These are phyloP conservation scores for Galerucella pusilla DNA, from an alignment of 2,888 invertebrate genomes.

Conservation along the genomic window DNA sequence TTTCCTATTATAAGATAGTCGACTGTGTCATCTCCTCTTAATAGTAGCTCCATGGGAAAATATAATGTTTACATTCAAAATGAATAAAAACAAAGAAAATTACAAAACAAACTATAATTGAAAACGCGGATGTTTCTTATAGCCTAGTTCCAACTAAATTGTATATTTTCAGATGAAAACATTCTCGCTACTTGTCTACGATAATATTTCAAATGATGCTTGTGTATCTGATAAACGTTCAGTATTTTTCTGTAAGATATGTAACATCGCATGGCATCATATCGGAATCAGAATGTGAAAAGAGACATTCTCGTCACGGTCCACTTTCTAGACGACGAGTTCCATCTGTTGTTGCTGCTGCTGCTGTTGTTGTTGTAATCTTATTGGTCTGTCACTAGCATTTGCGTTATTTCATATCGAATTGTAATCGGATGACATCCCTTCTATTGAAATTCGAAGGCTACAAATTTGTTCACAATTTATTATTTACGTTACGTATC, in stretches of 20 bases:
- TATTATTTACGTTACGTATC: conserved; percentile 18
- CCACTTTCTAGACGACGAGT: conserved; percentile 51
- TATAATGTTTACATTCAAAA: neutral
- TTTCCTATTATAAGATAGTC: too few species aligned
- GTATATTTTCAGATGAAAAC: neutral
- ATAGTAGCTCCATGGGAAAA: neutral
- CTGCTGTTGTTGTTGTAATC: conserved; percentile 31
- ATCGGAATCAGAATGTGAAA: conserved; percentile 16
- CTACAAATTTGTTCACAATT: conserved; percentile 24
- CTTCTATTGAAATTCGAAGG: conserved; percentile 38
- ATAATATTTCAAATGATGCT: neutral
- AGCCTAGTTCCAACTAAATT: neutral
- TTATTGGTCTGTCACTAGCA: conserved; percentile 51
- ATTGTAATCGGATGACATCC: conserved; percentile 52
- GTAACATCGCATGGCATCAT: conserved; percentile 14
- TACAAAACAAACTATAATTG: too few species aligned
- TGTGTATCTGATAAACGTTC: neutral
- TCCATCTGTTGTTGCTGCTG: conserved; percentile 44
- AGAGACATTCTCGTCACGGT: conserved; percentile 48
- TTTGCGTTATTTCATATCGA: conserved; percentile 52
- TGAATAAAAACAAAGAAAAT: too few species aligned
- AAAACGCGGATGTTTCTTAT: too few species aligned
- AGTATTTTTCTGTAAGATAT: conserved; percentile 1
- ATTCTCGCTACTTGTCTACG: neutral
- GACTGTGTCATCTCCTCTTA: too few species aligned